Percentiles rank a stretch among this genome's conserved stretches.
Evolutionary conservation across 1,140 invertebrate species (phyloP).

Genomic region (Oreohelix idahoensis): DNA sequence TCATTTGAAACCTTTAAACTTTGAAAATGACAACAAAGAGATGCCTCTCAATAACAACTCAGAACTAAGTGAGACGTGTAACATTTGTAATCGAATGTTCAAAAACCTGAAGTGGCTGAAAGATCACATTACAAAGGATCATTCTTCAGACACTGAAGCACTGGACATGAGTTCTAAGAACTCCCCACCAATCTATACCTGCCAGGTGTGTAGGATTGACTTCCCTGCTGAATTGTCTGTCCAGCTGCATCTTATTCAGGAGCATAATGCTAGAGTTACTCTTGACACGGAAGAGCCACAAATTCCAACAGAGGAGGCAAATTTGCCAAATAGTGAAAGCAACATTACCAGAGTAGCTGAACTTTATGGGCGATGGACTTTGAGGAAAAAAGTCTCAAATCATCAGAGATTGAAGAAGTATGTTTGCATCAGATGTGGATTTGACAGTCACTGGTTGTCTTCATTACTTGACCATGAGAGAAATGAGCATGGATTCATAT

Average conservation of each 20-base stretch:
- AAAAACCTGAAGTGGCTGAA: conserved; percentile 91
- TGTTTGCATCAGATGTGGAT: conserved; percentile 89
- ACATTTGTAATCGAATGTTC: conserved; percentile 89
- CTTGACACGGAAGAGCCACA: conserved; percentile 56
- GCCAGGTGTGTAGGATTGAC: conserved; percentile 74
- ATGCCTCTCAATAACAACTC: conserved; percentile 47
- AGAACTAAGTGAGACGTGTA: conserved; percentile 76
- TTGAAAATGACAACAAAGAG: conserved; percentile 31
- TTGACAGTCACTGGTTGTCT: conserved; percentile 89
- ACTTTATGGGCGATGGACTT: conserved; percentile 47
- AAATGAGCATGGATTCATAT: conserved; percentile 72
- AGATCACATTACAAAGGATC: conserved; percentile 89
- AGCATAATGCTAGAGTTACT: conserved; percentile 72
- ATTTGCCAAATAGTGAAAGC: conserved; percentile 37
- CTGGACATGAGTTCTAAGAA: conserved; percentile 47
- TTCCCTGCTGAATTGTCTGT: conserved; percentile 75
- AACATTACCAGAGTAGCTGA: conserved; percentile 42
- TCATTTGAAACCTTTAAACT: conserved; percentile 38
- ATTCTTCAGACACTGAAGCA: conserved; percentile 71
- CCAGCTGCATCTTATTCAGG: conserved; percentile 77
- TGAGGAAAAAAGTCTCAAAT: conserved; percentile 48
- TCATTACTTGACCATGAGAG: conserved; percentile 93
- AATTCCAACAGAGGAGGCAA: conserved; percentile 34
- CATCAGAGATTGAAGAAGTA: conserved; percentile 80
- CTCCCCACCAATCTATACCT: conserved; percentile 61